Evolutionary conservation across 2,888 invertebrate species (phyloP).

Genomic region (Lasioglossum vierecki): DNA sequence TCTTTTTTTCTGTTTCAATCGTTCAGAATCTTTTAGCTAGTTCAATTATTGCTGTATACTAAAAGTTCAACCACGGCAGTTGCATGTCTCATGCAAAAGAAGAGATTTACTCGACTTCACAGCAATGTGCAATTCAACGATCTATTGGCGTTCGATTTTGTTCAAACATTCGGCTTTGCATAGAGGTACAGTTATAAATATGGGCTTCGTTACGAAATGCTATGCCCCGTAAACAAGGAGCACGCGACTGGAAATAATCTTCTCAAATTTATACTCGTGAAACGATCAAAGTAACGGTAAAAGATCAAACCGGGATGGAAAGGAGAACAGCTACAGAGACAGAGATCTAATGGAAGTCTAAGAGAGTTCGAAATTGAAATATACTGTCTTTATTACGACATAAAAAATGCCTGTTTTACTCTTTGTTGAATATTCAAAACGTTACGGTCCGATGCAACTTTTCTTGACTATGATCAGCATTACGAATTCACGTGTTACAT

Average conservation of each 20-base stretch:
- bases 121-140: slow-evolving; percentile 34
- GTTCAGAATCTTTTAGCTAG: slow-evolving; percentile 44
- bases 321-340: slow-evolving; percentile 31
- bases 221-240: slow-evolving; percentile 6
- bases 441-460: slow-evolving; percentile 37
- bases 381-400: slow-evolving; percentile 29
- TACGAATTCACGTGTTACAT: slow-evolving; percentile 62
- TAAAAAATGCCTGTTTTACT: slow-evolving; percentile 41
- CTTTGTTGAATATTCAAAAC: slow-evolving; percentile 40
- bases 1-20: slow-evolving; percentile 16
- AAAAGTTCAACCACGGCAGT: slow-evolving; percentile 51
- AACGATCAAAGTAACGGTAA: slow-evolving; percentile 13
- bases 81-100: slow-evolving; percentile 53
- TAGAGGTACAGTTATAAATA: slow-evolving; percentile 23
- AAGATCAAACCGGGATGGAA: neutral
- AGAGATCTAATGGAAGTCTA: slow-evolving; percentile 21
- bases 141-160: slow-evolving; percentile 16
- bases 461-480: slow-evolving; percentile 49
- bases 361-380: slow-evolving; percentile 28
- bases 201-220: slow-evolving; percentile 8
- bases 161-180: slow-evolving; percentile 26
- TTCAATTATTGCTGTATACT: slow-evolving; percentile 34
- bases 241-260: slow-evolving; percentile 15
- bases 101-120: slow-evolving; percentile 17
- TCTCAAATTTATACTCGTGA: slow-evolving; percentile 19